These are phyloP conservation scores for Phenganax stokvisi DNA, from an alignment of 92 coral and sea anemone species.

Conservation along the genomic window DNA sequence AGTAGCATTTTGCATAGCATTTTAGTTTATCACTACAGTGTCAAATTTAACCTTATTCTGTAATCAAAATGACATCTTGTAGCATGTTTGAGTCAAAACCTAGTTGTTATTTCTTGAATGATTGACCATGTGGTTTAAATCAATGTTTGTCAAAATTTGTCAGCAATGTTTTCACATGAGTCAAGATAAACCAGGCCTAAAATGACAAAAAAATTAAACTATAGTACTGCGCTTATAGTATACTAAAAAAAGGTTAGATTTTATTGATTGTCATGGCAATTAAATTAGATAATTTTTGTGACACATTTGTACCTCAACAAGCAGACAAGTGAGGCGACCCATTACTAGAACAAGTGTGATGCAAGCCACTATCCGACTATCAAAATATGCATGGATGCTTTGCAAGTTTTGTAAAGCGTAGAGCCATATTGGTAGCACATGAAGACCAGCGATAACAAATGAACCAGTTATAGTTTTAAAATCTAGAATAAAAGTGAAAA, in stretches of 20 bases:
- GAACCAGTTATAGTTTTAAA: constrained; percentile 74
- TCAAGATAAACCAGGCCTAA: constrained; percentile 32
- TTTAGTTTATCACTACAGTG: no score
- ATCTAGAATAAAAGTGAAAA: constrained; percentile 38
- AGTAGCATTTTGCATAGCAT: no score
- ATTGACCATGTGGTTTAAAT: background rate
- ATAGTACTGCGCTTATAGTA: background rate
- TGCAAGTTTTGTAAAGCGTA: constrained; percentile 51
- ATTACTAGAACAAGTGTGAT: constrained; percentile 49
- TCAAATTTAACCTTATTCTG: no score
- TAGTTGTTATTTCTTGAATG: no score
- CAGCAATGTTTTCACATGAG: constrained; percentile 21
- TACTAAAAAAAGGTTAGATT: no score
- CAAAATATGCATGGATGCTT: background rate
- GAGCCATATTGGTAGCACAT: constrained; percentile 73
- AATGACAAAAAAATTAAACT: background rate
- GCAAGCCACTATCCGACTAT: constrained; percentile 6
- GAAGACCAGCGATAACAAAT: constrained; percentile 69
- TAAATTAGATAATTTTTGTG: background rate
- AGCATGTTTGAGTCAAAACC: no score
- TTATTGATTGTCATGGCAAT: no score
- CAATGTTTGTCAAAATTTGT: constrained; percentile 11
- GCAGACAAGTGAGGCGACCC: constrained; percentile 64
- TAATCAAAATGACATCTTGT: no score
- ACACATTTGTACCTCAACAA: constrained; percentile 60